Conservation (phyloP, 2,113 vertebrate genomes). For the Jacana jacana region DNA sequence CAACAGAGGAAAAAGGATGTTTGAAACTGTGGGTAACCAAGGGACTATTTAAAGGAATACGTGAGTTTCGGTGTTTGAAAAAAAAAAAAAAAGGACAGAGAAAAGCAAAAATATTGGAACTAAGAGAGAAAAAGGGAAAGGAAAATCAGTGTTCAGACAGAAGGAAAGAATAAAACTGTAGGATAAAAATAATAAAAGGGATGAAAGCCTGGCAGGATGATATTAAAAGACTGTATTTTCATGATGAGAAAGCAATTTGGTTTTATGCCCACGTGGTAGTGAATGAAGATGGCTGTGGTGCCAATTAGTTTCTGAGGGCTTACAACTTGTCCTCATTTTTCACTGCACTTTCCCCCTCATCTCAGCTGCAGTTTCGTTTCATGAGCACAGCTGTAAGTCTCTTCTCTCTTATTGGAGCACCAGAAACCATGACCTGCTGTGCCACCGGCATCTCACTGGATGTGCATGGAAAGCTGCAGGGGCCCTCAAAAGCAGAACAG, state of each 20-base stretch:
- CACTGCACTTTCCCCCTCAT: background rate
- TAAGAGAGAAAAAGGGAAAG: background rate
- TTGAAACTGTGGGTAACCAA: background rate
- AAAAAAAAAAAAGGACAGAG: background rate
- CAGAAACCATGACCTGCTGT: background rate
- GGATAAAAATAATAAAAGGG: background rate
- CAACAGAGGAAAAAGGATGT: background rate
- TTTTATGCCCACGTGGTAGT: background rate
- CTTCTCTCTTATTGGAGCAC: background rate
- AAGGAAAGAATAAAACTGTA: background rate
- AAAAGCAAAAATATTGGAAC: background rate
- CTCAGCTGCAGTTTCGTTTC: background rate
- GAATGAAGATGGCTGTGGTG: background rate
- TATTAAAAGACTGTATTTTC: background rate
- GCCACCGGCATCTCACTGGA: background rate
- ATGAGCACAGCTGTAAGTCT: background rate
- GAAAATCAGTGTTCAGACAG: background rate
- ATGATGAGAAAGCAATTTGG: background rate
- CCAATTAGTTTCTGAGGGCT: background rate
- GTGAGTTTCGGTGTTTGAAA: background rate
- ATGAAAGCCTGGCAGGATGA: background rate
- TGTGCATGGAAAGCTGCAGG: fast-evolving
- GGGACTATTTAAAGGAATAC: background rate
- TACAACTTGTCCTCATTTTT: background rate
- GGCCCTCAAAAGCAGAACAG: background rate